Base-by-base conservation (phyloP, 53 echinoderm and acorn worm genomes). In the Luidia sarsii region DNA sequence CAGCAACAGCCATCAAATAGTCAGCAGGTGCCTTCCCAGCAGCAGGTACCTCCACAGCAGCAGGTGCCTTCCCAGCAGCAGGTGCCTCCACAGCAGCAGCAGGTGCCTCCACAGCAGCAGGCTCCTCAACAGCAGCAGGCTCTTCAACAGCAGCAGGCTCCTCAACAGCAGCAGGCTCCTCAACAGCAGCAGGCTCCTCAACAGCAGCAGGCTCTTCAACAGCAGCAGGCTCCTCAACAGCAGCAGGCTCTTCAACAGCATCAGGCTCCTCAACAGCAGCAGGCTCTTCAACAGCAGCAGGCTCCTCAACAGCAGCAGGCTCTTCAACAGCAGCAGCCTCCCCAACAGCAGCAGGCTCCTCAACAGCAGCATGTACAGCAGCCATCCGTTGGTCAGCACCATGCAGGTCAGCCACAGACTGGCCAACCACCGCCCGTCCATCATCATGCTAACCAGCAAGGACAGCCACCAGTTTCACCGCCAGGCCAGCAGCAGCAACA, bases 241-340 rank as follows among this genome's bases (percentile, higher is more conserved):
- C 67, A 56, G 27, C 65, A 65, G 52, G 67, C 50, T n/a, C 67
- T 51, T 19, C 55, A 75, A 30, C 74, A 32, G 15, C 60, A 29
- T 5, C 46, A 73, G 15, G 10, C 19, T 34, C 21, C 22, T 1
- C 27, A 65, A 8, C 33, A 34, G 10, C 36, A 38, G 29, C 65
- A n/a, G n/a, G n/a, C n/a, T n/a, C n/a, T n/a, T n/a, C n/a, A 66
- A 10, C 56, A 25, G 11, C 35, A 16, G 56, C 35, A 27, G 49
- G n/a, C 33, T 29, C 22, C 50, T 11, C 3, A 13, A 4, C 64
- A 81, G 14, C 67, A 81, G 8, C 64, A 81, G 14, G 36, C 66
- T 13, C 46, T 49, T 24, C 20, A 13, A 14, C 11, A 36, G 4
- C 45, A 64, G 48, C 41, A 45, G 31, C 25, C 4, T 13, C n/a